Evolutionary conservation across 92 coral and sea anemone genomes (phyloP), one percentile per base, ranked within the genome.

Genomic region (Epizoanthus illoricatus): DNA sequence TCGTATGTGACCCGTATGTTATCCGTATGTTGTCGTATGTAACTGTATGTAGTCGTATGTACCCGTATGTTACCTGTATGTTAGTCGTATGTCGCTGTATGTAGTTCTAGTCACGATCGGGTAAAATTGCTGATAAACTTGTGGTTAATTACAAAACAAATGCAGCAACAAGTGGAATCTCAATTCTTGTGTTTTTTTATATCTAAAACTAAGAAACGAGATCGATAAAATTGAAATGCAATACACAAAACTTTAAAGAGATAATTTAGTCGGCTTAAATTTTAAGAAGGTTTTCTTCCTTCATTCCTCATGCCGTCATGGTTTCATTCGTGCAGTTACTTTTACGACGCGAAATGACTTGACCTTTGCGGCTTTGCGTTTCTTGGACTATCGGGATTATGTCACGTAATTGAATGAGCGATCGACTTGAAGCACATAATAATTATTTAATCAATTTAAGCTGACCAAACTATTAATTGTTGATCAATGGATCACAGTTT

Each of bases 331-430:
- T 65, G 70, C 41, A 23, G 41, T 65, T 23, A 65, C 45, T 2
- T 65, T 65, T 39, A 65, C 70, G 70, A 65, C 70, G 19, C 71
- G 41, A 2, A 17, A 65, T 65, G 70, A 65, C 41, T 65, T 65
- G 71, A 65, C 71, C n/a, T n/a, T n/a, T n/a, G n/a, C 71, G 70
- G 39, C 28, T 65, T 65, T 33, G 71, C 41, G 45, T 65, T 65
- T 65, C 71, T 65, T 65, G 71, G 71, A 65, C 71, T 65, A 65
- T 65, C 71, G 71, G 71, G 71, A 65, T 65, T 65, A 65, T 65
- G 71, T 65, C 71, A 65, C 71, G n/a, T n/a, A n/a, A n/a, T n/a
- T n/a, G n/a, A n/a, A n/a, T n/a, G n/a, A n/a, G 45, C 71, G 71
- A 65, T 65, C 71, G 41, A 65, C 71, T 65, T 65, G 71, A 65